phyloP scores from a whole-genome alignment of 1,140 invertebrate genomes.

The Saxidomus purpurata region DNA sequence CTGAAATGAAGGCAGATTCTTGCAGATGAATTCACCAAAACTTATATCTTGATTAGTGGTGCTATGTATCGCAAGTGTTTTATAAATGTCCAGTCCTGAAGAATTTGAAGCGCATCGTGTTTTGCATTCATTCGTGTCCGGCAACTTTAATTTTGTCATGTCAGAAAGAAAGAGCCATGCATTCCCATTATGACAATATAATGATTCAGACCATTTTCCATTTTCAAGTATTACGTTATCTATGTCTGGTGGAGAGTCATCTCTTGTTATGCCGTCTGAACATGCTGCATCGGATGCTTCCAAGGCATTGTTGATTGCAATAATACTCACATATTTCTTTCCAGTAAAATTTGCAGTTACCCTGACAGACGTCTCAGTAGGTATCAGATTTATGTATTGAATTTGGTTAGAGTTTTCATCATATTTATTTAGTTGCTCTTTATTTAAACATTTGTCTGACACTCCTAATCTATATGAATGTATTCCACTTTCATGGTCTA shows the following conservation, averaged over 20 bases:
- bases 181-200: constrained; percentile 61
- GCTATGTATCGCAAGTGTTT: not conserved
- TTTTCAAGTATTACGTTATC: constrained; percentile 59
- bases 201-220: constrained; percentile 14
- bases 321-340: constrained; percentile 44
- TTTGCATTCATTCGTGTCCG: too few species aligned
- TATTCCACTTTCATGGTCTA: too few species aligned
- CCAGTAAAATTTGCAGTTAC: constrained; percentile 61
- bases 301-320: constrained; percentile 73
- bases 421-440: constrained; percentile 43
- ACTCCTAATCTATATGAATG: constrained; percentile 66
- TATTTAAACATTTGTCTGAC: constrained; percentile 45
- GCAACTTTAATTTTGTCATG: not conserved
- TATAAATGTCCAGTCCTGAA: constrained; percentile 3
- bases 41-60: not conserved
- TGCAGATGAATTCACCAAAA: constrained; percentile 45
- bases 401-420: not conserved
- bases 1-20: not conserved
- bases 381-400: not conserved
- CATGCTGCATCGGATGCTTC: constrained; percentile 67
- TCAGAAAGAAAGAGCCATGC: constrained; percentile 63
- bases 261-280: constrained; percentile 70
- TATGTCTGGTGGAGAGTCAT: constrained; percentile 54
- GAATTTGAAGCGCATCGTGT: constrained; percentile 41
- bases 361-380: not conserved